Evolutionary conservation across 1,140 invertebrate species (phyloP).

Genomic region (Mizuhopecten yessoensis): DNA sequence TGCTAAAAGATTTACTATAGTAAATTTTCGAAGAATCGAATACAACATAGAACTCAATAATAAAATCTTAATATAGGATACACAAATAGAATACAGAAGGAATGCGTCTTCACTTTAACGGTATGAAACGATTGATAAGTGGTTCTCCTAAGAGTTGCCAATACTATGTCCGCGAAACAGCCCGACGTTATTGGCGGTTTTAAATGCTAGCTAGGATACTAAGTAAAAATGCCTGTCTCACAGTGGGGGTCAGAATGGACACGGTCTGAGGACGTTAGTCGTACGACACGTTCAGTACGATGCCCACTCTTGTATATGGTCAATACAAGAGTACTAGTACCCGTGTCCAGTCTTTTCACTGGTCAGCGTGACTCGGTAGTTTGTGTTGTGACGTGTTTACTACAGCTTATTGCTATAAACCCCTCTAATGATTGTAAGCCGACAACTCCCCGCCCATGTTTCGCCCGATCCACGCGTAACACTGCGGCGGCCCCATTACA

Average conservation of each 20-base stretch:
- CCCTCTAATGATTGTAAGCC: conserved; percentile 37
- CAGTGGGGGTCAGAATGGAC: background rate
- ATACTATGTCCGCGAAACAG: background rate
- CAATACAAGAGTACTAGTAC: background rate
- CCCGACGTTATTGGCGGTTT: background rate
- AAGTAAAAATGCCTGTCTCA: background rate
- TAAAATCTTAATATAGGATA: too few species aligned
- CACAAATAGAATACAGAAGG: too few species aligned
- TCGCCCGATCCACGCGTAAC: background rate
- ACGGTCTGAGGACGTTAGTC: background rate
- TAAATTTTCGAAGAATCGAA: too few species aligned
- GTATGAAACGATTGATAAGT: background rate
- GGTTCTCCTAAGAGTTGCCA: background rate
- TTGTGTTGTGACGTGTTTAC: background rate
- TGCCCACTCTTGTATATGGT: background rate
- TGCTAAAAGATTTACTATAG: too few species aligned
- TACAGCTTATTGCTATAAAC: background rate
- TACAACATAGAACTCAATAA: too few species aligned
- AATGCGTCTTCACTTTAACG: background rate
- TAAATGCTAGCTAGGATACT: background rate
- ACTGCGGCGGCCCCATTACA: background rate
- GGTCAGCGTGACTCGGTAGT: conserved; percentile 36
- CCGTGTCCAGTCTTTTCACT: background rate
- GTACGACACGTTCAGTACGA: background rate
- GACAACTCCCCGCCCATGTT: background rate